Evolutionary conservation across 2,888 invertebrate species (phyloP).

Genomic region (Leptura quadrifasciata): DNA sequence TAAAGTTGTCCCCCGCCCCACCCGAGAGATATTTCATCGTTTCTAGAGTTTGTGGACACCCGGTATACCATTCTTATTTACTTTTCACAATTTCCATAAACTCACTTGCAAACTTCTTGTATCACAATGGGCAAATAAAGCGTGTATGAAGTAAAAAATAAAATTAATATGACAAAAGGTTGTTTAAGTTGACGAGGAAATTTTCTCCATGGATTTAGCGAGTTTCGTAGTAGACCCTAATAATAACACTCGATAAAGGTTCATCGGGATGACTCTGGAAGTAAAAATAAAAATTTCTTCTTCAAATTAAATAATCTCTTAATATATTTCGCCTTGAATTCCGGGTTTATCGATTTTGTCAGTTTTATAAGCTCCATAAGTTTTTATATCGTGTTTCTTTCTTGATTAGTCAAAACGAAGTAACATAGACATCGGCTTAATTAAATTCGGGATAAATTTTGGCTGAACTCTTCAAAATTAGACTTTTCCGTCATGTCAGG

Average conservation of each 20-base stretch:
- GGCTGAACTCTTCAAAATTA: too few species aligned
- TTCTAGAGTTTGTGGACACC: too few species aligned
- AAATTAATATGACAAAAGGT: neutral
- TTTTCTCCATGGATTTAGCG: neutral
- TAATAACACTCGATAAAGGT: constrained; percentile 5
- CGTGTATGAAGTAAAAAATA: neutral
- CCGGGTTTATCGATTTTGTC: neutral
- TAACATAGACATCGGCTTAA: too few species aligned
- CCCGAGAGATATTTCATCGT: too few species aligned
- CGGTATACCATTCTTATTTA: neutral
- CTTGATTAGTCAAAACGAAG: too few species aligned
- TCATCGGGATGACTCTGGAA: neutral
- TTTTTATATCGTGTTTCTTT: too few species aligned
- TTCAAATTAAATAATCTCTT: neutral
- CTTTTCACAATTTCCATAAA: neutral
- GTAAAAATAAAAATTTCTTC: neutral
- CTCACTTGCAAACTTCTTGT: neutral
- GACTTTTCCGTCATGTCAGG: too few species aligned
- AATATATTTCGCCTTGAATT: neutral
- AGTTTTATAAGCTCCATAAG: neutral
- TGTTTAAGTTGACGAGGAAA: neutral
- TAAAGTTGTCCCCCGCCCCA: too few species aligned
- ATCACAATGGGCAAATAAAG: neutral
- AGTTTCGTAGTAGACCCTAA: neutral
- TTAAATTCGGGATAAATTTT: too few species aligned